Evolutionary conservation across 2,113 vertebrate species (phyloP).

Genomic region (Tursiops truncatus): DNA sequence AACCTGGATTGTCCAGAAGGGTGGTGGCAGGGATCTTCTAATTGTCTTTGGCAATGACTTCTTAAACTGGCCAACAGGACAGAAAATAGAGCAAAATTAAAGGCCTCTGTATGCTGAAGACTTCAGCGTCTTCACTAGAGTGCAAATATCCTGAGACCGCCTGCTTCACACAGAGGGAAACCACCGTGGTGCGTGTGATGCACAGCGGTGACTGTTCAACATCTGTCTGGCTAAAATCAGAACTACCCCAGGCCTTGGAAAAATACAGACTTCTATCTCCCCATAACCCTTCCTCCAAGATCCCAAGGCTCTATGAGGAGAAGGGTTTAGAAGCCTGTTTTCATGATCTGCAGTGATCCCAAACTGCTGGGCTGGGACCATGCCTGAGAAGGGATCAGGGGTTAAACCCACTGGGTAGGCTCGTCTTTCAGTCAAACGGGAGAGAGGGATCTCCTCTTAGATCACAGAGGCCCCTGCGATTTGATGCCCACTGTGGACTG

Average conservation of each 20-base stretch:
- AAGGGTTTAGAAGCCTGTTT: background rate
- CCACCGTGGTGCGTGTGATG: rapidly evolving
- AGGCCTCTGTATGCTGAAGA: background rate
- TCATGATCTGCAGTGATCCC: background rate
- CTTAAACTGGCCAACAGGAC: background rate
- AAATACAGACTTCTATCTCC: background rate
- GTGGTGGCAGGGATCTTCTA: background rate
- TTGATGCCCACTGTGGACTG: background rate
- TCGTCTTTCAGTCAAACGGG: background rate
- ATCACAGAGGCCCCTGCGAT: background rate
- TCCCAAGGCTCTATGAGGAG: background rate
- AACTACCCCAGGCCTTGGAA: background rate
- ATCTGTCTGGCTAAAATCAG: background rate
- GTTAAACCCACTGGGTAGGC: background rate
- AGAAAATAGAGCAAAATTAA: background rate
- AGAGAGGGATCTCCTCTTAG: background rate
- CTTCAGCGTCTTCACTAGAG: background rate
- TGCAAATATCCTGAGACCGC: background rate
- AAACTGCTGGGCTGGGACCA: background rate
- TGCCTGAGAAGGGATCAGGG: background rate
- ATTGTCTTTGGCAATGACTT: background rate
- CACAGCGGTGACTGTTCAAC: background rate
- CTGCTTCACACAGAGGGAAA: background rate
- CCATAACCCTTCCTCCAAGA: background rate
- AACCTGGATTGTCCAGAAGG: background rate